Evolutionary conservation across 2,888 invertebrate species (phyloP).

Genomic region (Noctua janthina): DNA sequence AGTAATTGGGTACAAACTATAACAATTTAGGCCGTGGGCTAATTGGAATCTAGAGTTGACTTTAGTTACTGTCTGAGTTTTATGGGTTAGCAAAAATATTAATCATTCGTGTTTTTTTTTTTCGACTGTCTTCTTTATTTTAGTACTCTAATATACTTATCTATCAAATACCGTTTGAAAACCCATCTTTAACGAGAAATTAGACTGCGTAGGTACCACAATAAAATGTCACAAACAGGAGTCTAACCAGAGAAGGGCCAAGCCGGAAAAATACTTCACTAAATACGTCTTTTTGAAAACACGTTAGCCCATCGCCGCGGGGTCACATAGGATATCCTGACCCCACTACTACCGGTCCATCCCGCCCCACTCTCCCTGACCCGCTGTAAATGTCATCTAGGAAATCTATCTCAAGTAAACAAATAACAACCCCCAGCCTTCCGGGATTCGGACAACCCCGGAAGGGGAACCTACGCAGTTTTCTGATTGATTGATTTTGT

Average conservation of each 20-base stretch:
- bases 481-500: conserved; percentile 25
- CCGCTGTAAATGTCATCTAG: conserved; percentile 32
- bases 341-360: conserved; percentile 22
- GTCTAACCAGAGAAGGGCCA: neutral
- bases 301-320: conserved; percentile 21
- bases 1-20: neutral
- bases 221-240: neutral
- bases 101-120: too few species aligned
- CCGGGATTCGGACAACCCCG: conserved; percentile 30
- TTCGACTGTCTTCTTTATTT: neutral
- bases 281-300: conserved; percentile 24
- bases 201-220: too few species aligned
- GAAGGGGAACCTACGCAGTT: conserved; percentile 21
- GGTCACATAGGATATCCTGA: conserved; percentile 48
- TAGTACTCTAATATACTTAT: too few species aligned
- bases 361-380: conserved; percentile 1
- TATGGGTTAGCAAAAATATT: too few species aligned
- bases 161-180: neutral
- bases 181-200: neutral
- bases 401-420: conserved; percentile 55
- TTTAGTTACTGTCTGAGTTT: neutral
- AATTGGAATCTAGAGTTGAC: neutral
- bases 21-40: neutral
- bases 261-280: neutral
- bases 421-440: conserved; percentile 43